These are phyloP conservation scores for Microplitis demolitor DNA, from an alignment of 1,140 invertebrate species.

Conservation along the genomic window DNA sequence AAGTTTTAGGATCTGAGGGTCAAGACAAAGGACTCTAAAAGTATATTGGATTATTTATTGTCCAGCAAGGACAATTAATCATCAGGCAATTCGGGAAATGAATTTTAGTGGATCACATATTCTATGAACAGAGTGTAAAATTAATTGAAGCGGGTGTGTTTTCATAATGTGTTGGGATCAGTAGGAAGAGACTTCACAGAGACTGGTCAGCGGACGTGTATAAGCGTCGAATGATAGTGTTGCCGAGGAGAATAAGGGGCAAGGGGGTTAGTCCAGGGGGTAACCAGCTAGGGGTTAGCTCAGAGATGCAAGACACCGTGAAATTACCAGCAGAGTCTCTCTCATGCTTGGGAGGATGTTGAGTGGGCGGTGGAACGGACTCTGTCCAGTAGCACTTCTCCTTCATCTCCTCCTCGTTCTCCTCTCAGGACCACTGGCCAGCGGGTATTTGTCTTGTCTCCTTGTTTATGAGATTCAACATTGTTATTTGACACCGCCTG, in stretches of 20 bases:
- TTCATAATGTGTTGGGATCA: constrained; percentile 37
- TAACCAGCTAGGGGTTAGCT: constrained; percentile 44
- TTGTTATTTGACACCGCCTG: constrained; percentile 63
- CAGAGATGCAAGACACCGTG: constrained; percentile 64
- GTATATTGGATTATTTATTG: too few relatives aligned
- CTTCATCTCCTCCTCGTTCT: constrained; percentile 39
- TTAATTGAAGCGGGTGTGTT: constrained; percentile 18
- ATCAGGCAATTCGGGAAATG: too few relatives aligned
- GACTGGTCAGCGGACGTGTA: too few relatives aligned
- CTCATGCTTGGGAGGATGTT: constrained; percentile 53
- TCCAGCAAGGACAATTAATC: too few relatives aligned
- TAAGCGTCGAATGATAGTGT: too few relatives aligned
- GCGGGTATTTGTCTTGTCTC: constrained; percentile 64
- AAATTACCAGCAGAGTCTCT: constrained; percentile 62
- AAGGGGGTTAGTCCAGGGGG: constrained; percentile 10
- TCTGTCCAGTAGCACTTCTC: constrained; percentile 50
- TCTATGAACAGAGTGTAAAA: constrained; percentile 7
- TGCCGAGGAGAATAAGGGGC: constrained; percentile 10
- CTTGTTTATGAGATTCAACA: constrained; percentile 65
- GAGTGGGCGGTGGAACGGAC: constrained; percentile 56
- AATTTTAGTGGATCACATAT: background rate
- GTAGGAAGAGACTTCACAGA: background rate
- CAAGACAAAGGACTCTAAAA: too few relatives aligned
- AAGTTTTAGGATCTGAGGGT: background rate
- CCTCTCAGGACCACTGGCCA: constrained; percentile 46